Evolutionary conservation across 2,113 vertebrate genomes (phyloP).

Genomic region (Pseudopodoces humilis): DNA sequence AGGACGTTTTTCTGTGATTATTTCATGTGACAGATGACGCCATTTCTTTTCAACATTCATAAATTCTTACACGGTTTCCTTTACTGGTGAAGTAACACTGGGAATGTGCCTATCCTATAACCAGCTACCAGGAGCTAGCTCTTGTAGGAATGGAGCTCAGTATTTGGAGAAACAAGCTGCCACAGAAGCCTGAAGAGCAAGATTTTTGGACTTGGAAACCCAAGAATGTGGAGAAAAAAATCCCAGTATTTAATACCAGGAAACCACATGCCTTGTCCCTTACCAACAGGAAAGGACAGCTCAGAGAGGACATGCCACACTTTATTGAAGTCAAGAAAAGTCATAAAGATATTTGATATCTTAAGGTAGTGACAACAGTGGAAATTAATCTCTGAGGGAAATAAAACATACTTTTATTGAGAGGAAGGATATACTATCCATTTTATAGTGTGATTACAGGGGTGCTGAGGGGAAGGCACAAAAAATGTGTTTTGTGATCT

Average conservation of each 20-base stretch:
- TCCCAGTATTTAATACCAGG: fast-evolving
- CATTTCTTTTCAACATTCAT: neutral
- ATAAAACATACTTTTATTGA: neutral
- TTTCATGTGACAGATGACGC: neutral
- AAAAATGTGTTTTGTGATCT: neutral
- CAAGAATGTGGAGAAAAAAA: neutral
- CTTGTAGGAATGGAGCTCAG: neutral
- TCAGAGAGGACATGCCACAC: neutral
- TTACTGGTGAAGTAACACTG: neutral
- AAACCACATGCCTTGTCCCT: neutral
- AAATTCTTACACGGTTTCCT: neutral
- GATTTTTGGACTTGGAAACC: neutral
- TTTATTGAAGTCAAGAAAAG: neutral
- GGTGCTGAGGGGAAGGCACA: neutral
- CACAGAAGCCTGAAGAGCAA: fast-evolving
- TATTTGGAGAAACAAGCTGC: neutral
- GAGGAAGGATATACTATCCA: neutral
- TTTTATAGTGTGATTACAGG: neutral
- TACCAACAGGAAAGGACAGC: neutral
- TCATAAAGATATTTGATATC: neutral
- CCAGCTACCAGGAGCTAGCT: neutral
- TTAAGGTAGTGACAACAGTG: neutral
- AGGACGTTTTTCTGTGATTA: neutral
- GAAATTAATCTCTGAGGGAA: neutral
- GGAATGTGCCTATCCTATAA: neutral